Evolutionary conservation across 2,888 invertebrate species (phyloP).

Genomic region (Cepaea hortensis): DNA sequence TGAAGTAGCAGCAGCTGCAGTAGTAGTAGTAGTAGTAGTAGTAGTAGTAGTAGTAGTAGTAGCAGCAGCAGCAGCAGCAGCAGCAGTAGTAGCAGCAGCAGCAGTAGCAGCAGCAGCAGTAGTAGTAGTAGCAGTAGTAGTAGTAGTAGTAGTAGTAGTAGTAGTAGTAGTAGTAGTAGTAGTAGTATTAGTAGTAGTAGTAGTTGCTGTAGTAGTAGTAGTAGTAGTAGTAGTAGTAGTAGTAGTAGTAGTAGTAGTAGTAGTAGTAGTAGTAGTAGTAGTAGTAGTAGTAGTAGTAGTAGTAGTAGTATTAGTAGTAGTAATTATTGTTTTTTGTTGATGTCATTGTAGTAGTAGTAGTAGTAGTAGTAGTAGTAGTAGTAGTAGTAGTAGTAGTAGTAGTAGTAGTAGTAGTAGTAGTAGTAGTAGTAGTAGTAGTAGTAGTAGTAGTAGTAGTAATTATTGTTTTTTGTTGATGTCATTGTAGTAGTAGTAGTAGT

Average conservation of each 20-base stretch:
- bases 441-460: constrained; percentile 5
- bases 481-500: background rate
- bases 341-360: background rate
- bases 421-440: background rate
- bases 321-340: background rate
- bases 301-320: constrained; percentile 1
- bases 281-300: constrained; percentile 1
- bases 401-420: background rate
- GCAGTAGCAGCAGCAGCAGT: background rate
- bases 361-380: background rate
- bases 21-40: no score
- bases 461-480: background rate
- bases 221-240: constrained; percentile 1
- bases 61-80: background rate
- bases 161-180: background rate
- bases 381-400: background rate
- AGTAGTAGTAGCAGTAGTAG: background rate
- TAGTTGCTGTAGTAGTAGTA: background rate
- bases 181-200: background rate
- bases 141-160: background rate
- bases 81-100: background rate
- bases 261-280: constrained; percentile 4
- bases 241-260: constrained; percentile 4
- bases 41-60: background rate
- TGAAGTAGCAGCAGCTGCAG: background rate